Conservation (phyloP, 2,113 vertebrate genomes). For the Porphyrio hochstetteri region DNA sequence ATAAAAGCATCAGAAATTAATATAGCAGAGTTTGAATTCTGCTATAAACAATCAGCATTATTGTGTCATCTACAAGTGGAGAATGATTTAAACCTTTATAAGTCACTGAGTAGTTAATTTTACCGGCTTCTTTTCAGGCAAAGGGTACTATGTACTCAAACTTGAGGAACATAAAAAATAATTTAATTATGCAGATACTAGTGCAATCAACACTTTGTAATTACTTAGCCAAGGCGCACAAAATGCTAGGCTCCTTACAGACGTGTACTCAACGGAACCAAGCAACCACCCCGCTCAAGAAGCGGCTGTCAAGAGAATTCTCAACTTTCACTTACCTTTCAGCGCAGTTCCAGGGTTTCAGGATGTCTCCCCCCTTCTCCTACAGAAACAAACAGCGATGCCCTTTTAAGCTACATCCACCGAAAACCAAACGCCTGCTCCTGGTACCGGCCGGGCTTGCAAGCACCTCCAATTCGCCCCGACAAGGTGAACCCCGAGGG, state of each 20-base stretch:
- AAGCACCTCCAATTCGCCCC: background rate
- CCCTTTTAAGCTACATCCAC: background rate
- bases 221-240: fast-evolving
- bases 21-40: background rate
- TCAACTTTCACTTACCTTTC: conserved; percentile 2
- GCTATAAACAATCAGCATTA: background rate
- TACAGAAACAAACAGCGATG: background rate
- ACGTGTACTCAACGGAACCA: background rate
- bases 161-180: background rate
- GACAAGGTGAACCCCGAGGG: background rate
- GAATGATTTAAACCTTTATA: background rate
- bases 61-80: fast-evolving
- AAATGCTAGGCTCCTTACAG: background rate
- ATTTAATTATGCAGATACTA: background rate
- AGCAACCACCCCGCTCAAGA: background rate
- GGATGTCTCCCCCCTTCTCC: background rate
- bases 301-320: background rate
- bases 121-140: background rate
- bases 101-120: background rate
- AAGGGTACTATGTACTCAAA: background rate
- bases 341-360: background rate
- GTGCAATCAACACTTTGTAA: background rate
- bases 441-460: background rate
- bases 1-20: background rate
- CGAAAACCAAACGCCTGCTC: background rate